Evolutionary conservation across 2,797 vertebrate genomes (phyloP), one percentile per base, ranked within the genome.

Genomic region (Leucoraja ocellata): DNA sequence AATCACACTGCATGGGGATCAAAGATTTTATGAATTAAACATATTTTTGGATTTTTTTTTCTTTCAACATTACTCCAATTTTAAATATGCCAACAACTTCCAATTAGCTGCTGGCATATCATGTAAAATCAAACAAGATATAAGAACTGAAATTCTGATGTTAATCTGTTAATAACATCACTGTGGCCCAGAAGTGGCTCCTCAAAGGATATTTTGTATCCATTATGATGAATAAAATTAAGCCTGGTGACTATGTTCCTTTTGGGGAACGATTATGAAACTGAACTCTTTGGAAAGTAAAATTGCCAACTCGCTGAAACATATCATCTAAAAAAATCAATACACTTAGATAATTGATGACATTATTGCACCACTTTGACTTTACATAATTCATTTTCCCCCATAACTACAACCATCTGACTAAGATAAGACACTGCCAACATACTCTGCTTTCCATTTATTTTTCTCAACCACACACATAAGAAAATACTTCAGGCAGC

Each of bases 161-260:
- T 63, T 63, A n/a, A 13, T 32, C 58, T 63, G n/a, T 63, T 86
- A 63, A 86, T 65, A 86, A 86, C 25, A 63, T 28, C 63, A 13
- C 28, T n/a, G 28, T 28, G 58, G 61, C 83, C 13, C 81, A 46
- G 5, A 63, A 63, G 9, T 61, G 83, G 28, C n/a, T 63, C 61
- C n/a, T 86, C 81, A 84, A 84, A 84, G 10, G 46, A 54, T 54
- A 84, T 86, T 86, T 63, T 86, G 58, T 61, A 63, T 86, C 58
- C 83, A 63, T 32, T 11, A 61, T n/a, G 7, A 86, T 86, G 54
- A 63, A 86, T 86, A 25, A 86, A 28, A 63, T n/a, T 32, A 86
- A 86, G 61, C 28, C 21, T 32, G 65, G 61, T n/a, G 63, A 88
- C 63, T 9, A 46, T 1, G 63, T 68, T 68, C 63, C 84, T 36